Evolutionary conservation across 2,888 invertebrate genomes (phyloP), one percentile per base, ranked within the genome.

Genomic region (Gasteruption jaculator): DNA sequence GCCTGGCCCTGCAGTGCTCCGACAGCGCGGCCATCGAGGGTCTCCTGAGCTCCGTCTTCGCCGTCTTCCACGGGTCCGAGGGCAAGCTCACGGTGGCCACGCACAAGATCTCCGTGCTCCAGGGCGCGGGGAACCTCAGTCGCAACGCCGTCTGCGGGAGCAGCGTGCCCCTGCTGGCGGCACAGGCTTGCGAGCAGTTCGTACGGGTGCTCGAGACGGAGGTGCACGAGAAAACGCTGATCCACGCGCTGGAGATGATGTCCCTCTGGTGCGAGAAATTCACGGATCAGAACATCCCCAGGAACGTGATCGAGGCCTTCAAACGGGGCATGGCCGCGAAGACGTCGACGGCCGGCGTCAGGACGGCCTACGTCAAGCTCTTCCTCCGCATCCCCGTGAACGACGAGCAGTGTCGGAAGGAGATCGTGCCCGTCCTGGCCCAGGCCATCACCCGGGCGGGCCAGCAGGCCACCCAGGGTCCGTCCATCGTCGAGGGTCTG

Each of bases 171-270:
- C 65, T 71, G 36, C 67, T 83, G 38, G 77, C 86, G 42, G 74
- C 78, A 47, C 75, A 75, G 31, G 84, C 83, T 3, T 74, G 79
- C 2, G 76, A 80, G 25, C 78, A 84, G 57, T 84, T 89, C 64
- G 74, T 85, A 18, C 86, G 86, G 65, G 82, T 89, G 27, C 74
- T 95, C 27, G 89, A 90, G 61, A 77, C 79, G 34, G 95, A 96
- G 78, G 89, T 90, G 21, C 93, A 95, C 68, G 95, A 96, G 71
- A 90, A 90, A 61, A 92, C 91, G 1, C 72, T 94, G 38, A 81
- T 87, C 48, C 83, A 82, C 55, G 84, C 88, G 5, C 74, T 94
- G 16, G 84, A 89, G 57, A 85, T 86, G 80, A 78, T 93, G 70
- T 78, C 83, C 5, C 68, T 82, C 16, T 95, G 94, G 95, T 81